Evolutionary conservation across 2,797 vertebrate genomes (phyloP).

Genomic region (Enteromius anoplus): DNA sequence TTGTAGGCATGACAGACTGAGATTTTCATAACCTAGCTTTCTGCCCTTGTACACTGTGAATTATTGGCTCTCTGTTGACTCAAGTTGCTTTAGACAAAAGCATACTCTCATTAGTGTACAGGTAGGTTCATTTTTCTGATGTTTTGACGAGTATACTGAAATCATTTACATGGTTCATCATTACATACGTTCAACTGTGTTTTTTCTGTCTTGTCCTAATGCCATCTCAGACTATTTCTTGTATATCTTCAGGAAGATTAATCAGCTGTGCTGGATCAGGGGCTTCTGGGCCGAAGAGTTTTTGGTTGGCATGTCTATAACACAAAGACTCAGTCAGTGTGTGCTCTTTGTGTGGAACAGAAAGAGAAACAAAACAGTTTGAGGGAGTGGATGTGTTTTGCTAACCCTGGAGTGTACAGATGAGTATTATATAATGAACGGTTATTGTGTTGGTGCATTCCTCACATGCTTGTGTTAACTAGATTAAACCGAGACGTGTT

Average conservation of each 20-base stretch:
- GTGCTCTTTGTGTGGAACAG: constrained; percentile 58
- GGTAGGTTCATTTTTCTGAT: too few relatives aligned
- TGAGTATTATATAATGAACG: constrained; percentile 77
- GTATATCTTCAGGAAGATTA: constrained; percentile 35
- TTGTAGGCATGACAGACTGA: background rate
- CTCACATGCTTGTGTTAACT: constrained; percentile 74
- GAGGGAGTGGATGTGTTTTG: constrained; percentile 59
- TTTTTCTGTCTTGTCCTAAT: background rate
- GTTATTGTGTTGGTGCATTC: constrained; percentile 81
- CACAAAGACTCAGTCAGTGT: constrained; percentile 67
- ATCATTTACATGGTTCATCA: background rate
- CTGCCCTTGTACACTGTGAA: too few relatives aligned
- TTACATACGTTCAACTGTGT: too few relatives aligned
- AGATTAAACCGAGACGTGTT: constrained; percentile 74
- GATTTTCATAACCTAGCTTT: too few relatives aligned
- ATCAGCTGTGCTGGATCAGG: constrained; percentile 44
- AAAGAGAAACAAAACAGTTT: constrained; percentile 36
- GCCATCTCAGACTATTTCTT: constrained; percentile 30
- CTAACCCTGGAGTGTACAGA: constrained; percentile 75
- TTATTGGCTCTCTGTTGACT: too few relatives aligned
- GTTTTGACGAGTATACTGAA: background rate
- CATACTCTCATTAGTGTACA: background rate
- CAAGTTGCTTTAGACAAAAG: background rate
- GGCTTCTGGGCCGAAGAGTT: constrained; percentile 17
- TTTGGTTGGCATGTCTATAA: constrained; percentile 58